Base-by-base conservation (phyloP, 2,888 invertebrate genomes). In the Agonopterix heracliana region DNA sequence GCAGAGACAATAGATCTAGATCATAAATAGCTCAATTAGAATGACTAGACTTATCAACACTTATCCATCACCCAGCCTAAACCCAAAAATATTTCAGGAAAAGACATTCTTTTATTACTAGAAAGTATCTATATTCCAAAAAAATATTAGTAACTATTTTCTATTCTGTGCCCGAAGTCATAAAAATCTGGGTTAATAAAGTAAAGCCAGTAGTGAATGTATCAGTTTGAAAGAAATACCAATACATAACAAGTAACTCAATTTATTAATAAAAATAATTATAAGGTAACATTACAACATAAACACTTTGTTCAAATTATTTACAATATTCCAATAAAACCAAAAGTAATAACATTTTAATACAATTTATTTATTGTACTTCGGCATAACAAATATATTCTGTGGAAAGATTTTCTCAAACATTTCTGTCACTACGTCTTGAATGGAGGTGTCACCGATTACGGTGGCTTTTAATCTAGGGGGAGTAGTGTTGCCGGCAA, bases 401-500 rank as follows among this genome's bases (percentile, higher is more conserved):
- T 79, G 78, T 51, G 88, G 88, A 63, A 87, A 84, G 63, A 76
- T 80, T 73, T 84, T 86, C 45, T 87, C 84, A 71, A 88, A 86
- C 80, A 88, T 84, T 67, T 86, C 85, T 64, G 66, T 78, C 13
- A 88, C 69, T 54, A 78, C 71, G 50, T 84, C 85, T 63, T 86
- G 85, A 52, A 62, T 69, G 17, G 73, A 64, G 49, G 56, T 68
- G 41, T 81, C 81, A 53, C 90, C 90, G 2, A 90, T 73, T 34
- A 91, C 68, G 12, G 81, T 82, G 38, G 91, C 82, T 71, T 86
- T 83, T 71, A 92, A 79, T 64, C 90, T 84, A 1, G 95, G 94
- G 50, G 94, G 90, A 2, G 90, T 86, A n/a, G 94, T 92, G 71
- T 92, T 91, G 2, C 95, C 95, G 9, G 94, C 90, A 45, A 93